Conservation (phyloP, 2,113 vertebrate genomes). For the Ailurus styani region DNA sequence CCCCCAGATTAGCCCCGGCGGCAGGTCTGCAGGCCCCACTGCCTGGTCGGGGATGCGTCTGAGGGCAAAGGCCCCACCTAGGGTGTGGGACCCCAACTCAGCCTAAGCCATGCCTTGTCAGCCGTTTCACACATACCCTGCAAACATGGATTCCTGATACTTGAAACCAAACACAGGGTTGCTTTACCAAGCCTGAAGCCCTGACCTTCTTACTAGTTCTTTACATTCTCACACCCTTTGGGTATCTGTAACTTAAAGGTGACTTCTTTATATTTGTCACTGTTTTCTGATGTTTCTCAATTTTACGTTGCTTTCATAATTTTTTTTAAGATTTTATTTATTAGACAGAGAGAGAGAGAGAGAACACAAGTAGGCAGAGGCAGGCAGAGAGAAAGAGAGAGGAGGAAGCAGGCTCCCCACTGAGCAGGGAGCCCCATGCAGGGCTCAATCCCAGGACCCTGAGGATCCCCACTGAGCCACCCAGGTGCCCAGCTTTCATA, state of each 20-base stretch:
- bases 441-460: too few species aligned
- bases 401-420: too few species aligned
- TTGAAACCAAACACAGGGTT: not conserved
- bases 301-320: not conserved
- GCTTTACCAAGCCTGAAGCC: not conserved
- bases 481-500: too few species aligned
- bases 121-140: not conserved
- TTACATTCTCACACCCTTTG: not conserved
- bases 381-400: too few species aligned
- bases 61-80: rapidly evolving
- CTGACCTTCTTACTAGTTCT: not conserved
- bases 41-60: not conserved
- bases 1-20: not conserved
- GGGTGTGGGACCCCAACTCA: not conserved
- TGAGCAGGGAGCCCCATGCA: too few species aligned
- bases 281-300: not conserved
- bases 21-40: not conserved
- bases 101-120: not conserved
- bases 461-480: too few species aligned
- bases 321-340: too few species aligned
- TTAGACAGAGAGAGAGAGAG: too few species aligned
- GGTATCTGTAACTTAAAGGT: not conserved
- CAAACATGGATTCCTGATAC: not conserved
- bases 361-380: too few species aligned
- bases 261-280: not conserved